Evolutionary conservation across 1,140 invertebrate genomes (phyloP), one percentile per base, ranked within the genome.

Genomic region (Matsumurasca onukii): DNA sequence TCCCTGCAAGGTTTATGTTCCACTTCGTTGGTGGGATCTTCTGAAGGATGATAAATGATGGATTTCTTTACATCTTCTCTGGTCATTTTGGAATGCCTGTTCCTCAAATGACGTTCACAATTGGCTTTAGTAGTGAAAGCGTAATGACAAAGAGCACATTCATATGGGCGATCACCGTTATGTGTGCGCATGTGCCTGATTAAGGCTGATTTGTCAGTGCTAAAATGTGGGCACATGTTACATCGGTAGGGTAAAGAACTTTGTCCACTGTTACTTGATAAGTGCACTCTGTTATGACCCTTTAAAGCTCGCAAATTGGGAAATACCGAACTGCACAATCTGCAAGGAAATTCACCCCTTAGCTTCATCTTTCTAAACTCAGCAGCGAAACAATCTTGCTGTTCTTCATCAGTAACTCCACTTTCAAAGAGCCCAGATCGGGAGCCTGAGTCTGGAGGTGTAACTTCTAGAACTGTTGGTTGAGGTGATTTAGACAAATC

Each of bases 101-200:
- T 92, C 76, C 95, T 82, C 76, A 98, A 83, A 83, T 98, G 92
- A 0, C 92, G 80, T 78, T 95, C 92, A 75, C 92, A 95, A 73
- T 95, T 95, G 0, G 92, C 88, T 80, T 98, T 98, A 0, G 96
- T 98, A 1, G 96, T 98, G 78, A 98, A 98, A 0, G 95, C 94
- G 74, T 94, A 97, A 73, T 94, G 93, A 79, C 97, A 98, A 1
- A 97, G 85, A 0, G 89, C 87, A 76, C 97, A 98, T 76, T 97
- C 93, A 76, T 94, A 98, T 0, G 96, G 96, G 2, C 95, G 84
- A 74, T 98, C 95, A 0, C 95, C 95, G 76, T 97, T 98, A 80
- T 98, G 96, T 1, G 91, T 92, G 71, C 95, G 84, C 86, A 98
- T 89, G 78, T 98, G 91, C 30, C 93, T 88, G 1, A 93, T 87